Percentiles rank a stretch among this genome's conserved stretches.
Evolutionary conservation across 2,113 vertebrate species (phyloP).

Genomic region (Onychostoma macrolepis): DNA sequence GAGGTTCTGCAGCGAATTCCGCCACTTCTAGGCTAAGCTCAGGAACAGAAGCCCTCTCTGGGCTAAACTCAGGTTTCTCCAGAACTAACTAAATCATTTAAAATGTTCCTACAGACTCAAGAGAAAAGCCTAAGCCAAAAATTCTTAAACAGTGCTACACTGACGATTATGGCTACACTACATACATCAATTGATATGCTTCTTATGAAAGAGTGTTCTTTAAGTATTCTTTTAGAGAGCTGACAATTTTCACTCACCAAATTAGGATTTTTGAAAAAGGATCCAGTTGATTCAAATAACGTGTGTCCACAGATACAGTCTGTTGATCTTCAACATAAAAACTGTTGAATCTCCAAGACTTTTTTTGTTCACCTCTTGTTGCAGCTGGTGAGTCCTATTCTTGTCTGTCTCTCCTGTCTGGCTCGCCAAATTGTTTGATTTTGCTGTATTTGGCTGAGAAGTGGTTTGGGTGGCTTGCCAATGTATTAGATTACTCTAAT

Average conservation of each 20-base stretch:
- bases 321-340: neutral
- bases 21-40: too few relatives aligned
- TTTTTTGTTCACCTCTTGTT: neutral
- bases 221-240: neutral
- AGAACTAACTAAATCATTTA: neutral
- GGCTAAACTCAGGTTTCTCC: too few relatives aligned
- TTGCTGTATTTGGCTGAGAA: neutral
- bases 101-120: too few relatives aligned
- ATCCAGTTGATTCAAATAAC: neutral
- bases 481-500: too few relatives aligned
- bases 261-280: neutral
- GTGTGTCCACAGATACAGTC: neutral
- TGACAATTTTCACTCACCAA: neutral
- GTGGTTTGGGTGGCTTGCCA: too few relatives aligned
- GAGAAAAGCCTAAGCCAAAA: too few relatives aligned
- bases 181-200: neutral
- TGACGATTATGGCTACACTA: neutral
- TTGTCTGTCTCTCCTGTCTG: neutral
- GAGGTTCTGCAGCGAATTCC: too few relatives aligned
- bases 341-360: neutral
- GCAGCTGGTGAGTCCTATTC: neutral
- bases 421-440: neutral
- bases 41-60: too few relatives aligned
- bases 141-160: too few relatives aligned
- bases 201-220: neutral